Conservation (phyloP, 2,888 invertebrate species). For the Mystacides longicornis region DNA sequence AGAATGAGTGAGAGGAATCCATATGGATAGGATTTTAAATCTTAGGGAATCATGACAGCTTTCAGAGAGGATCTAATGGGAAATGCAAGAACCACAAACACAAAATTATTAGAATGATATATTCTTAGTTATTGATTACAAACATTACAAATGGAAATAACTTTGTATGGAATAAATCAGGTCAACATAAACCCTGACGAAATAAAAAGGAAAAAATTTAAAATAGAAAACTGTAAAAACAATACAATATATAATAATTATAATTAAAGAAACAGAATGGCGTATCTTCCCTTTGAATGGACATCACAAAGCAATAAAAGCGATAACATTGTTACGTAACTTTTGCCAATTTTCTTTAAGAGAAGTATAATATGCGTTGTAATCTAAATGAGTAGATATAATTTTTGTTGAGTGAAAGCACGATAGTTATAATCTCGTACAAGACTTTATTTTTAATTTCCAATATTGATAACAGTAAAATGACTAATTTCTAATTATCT, state of each 20-base stretch:
- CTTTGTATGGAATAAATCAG: slow-evolving; percentile 12
- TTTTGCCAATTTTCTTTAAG: slow-evolving; percentile 20
- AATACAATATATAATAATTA: background rate
- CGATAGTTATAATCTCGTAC: slow-evolving; percentile 24
- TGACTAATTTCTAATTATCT: slow-evolving; percentile 12
- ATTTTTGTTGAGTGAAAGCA: slow-evolving; percentile 19
- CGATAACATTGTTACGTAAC: slow-evolving; percentile 13
- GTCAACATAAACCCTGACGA: background rate
- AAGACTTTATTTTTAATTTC: no score
- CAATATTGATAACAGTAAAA: slow-evolving; percentile 1
- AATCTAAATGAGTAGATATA: slow-evolving; percentile 18
- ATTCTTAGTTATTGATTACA: slow-evolving; percentile 51
- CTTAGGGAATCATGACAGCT: no score
- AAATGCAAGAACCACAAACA: no score
- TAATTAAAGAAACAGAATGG: background rate
- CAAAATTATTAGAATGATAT: slow-evolving; percentile 44
- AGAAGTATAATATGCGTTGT: slow-evolving; percentile 20
- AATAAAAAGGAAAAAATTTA: background rate
- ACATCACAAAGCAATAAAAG: slow-evolving; percentile 16
- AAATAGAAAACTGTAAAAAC: slow-evolving; percentile 3
- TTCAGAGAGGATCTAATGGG: no score
- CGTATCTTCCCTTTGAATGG: slow-evolving; percentile 3
- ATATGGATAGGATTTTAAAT: no score
- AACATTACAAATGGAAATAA: slow-evolving; percentile 30
- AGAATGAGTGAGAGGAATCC: no score